Evolutionary conservation across 2,888 invertebrate species (phyloP), one percentile per base, ranked within the genome.

Genomic region (Nysson spinosus): DNA sequence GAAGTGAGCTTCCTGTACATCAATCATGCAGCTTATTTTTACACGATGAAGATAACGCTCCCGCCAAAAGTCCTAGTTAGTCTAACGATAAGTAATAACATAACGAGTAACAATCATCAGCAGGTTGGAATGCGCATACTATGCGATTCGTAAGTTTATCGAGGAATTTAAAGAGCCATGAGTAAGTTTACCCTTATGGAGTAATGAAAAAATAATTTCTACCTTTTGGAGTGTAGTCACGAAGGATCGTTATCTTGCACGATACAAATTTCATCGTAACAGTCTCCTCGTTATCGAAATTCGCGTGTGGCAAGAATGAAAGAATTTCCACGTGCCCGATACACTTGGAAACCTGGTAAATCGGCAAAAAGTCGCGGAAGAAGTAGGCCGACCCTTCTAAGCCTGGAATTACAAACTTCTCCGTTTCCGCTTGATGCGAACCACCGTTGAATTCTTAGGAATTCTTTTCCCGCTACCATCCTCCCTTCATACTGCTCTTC

Each of bases 391-490:
- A 68, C 32, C 26, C 61, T 55, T 56, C 60, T 37, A 62, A 67
- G 72, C 62, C 62, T 65, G 69, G 76, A 77, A 77, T 80, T 78
- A 67, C 71, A 66, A 77, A 77, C 69, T 78, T 75, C 61, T 62
- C 63, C 57, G n/a, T n/a, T n/a, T 55, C 64, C 61, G 68, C 67
- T 58, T 64, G 65, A 55, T 47, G 16, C 26, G 34, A 39, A 42
- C 4, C 39, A n/a, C n/a, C n/a, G n/a, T n/a, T n/a, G n/a, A 11
- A 51, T 63, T 51, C 39, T 19, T 34, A 3, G 26, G 51, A 50
- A 24, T 65, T 43, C 42, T 50, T 49, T 65, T 66, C 12, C 19
- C 16, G 22, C 14, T 42, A 26, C n/a, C n/a, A n/a, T n/a, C n/a
- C n/a, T n/a, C n/a, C n/a, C n/a, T n/a, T n/a, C n/a, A n/a, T n/a